Percentiles rank a stretch among this genome's conserved stretches.
Conservation (phyloP, 2,113 vertebrate species). For the Chlamydotis undulata region DNA sequence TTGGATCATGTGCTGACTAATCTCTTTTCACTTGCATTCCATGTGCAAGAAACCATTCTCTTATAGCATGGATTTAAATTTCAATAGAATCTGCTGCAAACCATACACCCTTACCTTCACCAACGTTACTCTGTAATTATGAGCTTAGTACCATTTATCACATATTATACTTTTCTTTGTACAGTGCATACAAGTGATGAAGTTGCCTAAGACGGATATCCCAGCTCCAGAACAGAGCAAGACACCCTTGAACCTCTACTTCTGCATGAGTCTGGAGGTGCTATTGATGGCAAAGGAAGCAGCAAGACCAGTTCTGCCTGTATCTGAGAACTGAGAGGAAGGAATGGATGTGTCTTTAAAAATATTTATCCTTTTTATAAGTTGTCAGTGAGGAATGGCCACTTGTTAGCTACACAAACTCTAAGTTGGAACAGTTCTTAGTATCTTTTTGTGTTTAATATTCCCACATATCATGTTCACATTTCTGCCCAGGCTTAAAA, state of each 20-base stretch:
- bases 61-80: not conserved
- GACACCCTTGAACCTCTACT: not conserved
- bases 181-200: not conserved
- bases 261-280: not conserved
- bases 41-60: not conserved
- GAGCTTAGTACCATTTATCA: slow-evolving; percentile 32
- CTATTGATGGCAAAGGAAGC: not conserved
- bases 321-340: not conserved
- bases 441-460: not conserved
- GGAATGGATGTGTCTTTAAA: not conserved
- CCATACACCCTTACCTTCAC: slow-evolving; percentile 12
- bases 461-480: not conserved
- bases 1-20: slow-evolving; percentile 10
- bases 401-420: not conserved
- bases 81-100: slow-evolving; percentile 27
- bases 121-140: not conserved
- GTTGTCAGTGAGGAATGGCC: not conserved
- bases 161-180: not conserved
- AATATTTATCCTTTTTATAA: not conserved
- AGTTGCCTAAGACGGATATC: not conserved
- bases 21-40: not conserved
- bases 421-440: not conserved
- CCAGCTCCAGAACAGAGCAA: not conserved
- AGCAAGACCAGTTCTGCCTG: slow-evolving; percentile 18
- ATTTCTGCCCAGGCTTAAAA: not conserved